A percentile compares a stretch with the other conserved stretches of the same genome.
Conservation (phyloP, 2,113 vertebrate genomes). For the Amphiprion percula region DNA sequence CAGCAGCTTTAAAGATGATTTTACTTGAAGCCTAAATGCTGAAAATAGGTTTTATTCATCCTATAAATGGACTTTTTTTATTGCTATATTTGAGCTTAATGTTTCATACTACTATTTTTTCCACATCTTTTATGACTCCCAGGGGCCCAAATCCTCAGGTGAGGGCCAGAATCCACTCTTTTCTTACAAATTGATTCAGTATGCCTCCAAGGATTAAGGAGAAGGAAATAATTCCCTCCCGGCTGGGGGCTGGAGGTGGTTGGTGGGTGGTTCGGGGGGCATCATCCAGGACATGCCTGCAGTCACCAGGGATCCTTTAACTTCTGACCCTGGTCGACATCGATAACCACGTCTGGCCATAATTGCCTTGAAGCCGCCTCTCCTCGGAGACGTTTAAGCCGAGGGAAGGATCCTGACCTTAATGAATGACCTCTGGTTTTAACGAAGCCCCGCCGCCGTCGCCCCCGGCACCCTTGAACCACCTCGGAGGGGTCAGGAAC, state of each 20-base stretch:
- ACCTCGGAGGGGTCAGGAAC: constrained; percentile 41
- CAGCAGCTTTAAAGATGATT: no score
- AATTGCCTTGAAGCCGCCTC: constrained; percentile 62
- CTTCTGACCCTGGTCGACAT: constrained; percentile 74
- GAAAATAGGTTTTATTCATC: background rate
- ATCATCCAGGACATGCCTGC: constrained; percentile 30
- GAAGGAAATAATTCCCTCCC: constrained; percentile 22
- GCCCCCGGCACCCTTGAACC: constrained; percentile 42
- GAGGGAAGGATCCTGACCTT: constrained; percentile 23
- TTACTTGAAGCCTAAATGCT: background rate
- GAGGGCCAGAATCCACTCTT: background rate
- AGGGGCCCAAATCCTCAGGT: background rate
- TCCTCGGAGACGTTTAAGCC: constrained; percentile 48
- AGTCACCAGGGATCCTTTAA: constrained; percentile 75
- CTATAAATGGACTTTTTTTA: background rate
- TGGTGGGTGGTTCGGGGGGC: background rate
- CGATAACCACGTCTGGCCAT: constrained; percentile 63
- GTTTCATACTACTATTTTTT: no score
- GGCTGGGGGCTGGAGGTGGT: background rate
- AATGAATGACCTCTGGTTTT: constrained; percentile 61
- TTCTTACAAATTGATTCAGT: constrained; percentile 13
- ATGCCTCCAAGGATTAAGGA: constrained; percentile 19
- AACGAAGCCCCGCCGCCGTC: constrained; percentile 42
- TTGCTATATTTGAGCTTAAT: no score
- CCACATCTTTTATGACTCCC: background rate